Base-by-base conservation (phyloP, 2,888 invertebrate species). In the Trichopria drosophilae region DNA sequence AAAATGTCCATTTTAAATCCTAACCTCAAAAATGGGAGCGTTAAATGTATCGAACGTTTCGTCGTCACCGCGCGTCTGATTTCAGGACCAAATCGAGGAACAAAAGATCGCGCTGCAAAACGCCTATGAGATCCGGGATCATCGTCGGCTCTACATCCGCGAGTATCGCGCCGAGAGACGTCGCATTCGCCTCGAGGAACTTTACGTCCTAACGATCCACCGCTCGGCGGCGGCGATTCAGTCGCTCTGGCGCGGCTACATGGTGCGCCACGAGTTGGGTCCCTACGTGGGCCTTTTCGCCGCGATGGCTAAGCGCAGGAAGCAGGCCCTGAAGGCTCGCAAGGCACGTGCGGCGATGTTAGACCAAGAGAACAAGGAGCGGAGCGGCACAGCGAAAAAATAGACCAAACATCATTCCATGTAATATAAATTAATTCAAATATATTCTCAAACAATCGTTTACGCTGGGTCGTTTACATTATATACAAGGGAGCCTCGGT, bases 361-460 rank as follows among this genome's bases (percentile, higher is more conserved):
- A n/a, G n/a, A n/a, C n/a, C n/a, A n/a, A n/a, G n/a, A n/a, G n/a
- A n/a, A n/a, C n/a, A n/a, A n/a, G n/a, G n/a, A n/a, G n/a, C n/a
- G n/a, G n/a, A n/a, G n/a, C n/a, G n/a, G n/a, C n/a, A n/a, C n/a
- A n/a, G n/a, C n/a, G n/a, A n/a, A n/a, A n/a, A n/a, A n/a, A n/a
- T n/a, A n/a, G n/a, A n/a, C n/a, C n/a, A n/a, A n/a, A n/a, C n/a
- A n/a, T n/a, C n/a, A n/a, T n/a, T n/a, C n/a, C n/a, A n/a, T n/a
- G n/a, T n/a, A n/a, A n/a, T 73, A 73, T 72, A 73, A 75, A 74
- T 73, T 71, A 73, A n/a, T 66, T 72, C 67, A 72, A 71, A 72
- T 74, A 71, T 74, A 74, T 72, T 72, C 65, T 70, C 69, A 72
- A 73, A 73, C 72, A 73, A 71, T 67, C 62, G 65, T 68, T n/a